Evolutionary conservation across 2,113 vertebrate species (phyloP).

Genomic region (Psephotus haematonotus): DNA sequence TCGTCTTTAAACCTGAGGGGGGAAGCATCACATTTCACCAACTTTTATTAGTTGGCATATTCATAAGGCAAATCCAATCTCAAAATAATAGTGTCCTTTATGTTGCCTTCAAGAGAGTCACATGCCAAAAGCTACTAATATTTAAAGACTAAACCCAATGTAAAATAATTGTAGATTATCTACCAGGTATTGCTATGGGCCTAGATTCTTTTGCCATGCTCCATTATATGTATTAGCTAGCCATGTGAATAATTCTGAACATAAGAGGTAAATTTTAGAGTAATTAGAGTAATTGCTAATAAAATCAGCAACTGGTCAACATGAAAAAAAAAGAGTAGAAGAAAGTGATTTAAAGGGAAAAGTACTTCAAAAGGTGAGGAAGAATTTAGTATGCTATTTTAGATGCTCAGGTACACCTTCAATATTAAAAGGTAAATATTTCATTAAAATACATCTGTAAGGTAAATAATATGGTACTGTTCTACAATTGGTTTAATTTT

Average conservation of each 20-base stretch:
- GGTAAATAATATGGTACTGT: neutral
- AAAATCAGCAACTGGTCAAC: neutral
- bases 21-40: neutral
- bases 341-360: neutral
- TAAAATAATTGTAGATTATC: conserved; percentile 25
- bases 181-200: neutral
- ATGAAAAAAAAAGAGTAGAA: neutral
- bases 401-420: neutral
- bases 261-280: neutral
- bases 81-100: neutral
- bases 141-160: neutral
- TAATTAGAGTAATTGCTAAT: neutral
- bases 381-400: neutral
- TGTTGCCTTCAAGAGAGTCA: neutral
- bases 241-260: neutral
- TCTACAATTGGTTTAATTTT: neutral
- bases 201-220: neutral
- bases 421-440: neutral
- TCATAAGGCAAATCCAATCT: neutral
- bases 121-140: conserved; percentile 9
- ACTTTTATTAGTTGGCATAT: neutral
- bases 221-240: neutral
- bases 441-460: neutral
- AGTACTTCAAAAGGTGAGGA: neutral
- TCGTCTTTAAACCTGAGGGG: neutral